These are phyloP conservation scores for Troides oblongomaculatus DNA, from an alignment of 2,888 invertebrate genomes.

Conservation along the genomic window DNA sequence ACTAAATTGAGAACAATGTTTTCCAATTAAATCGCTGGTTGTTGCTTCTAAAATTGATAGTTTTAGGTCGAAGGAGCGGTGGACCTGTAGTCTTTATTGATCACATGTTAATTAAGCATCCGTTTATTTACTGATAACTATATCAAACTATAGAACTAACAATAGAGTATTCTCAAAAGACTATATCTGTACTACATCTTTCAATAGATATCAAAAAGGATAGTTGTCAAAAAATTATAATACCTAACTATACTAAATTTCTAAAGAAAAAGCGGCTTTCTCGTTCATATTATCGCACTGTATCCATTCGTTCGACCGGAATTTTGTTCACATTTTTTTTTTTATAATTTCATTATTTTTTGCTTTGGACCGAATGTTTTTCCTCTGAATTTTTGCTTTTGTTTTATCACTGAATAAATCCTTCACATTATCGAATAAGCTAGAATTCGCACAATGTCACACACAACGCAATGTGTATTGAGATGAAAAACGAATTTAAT, in stretches of 20 bases:
- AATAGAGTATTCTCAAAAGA: not conserved
- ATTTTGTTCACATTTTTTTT: not conserved
- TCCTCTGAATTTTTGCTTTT: not conserved
- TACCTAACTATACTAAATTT: not conserved
- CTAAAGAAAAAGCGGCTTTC: not conserved
- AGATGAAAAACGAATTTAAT: too few relatives aligned
- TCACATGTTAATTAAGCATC: not conserved
- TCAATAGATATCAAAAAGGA: not conserved
- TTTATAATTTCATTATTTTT: not conserved
- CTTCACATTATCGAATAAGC: too few relatives aligned
- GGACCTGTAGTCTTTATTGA: not conserved
- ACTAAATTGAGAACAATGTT: conserved; percentile 8
- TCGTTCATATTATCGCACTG: too few relatives aligned
- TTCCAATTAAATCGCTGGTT: conserved; percentile 16
- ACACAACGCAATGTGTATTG: too few relatives aligned
- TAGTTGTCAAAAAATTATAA: too few relatives aligned
- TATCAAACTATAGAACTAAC: too few relatives aligned
- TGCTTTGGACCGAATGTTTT: not conserved
- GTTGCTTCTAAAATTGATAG: conserved; percentile 31
- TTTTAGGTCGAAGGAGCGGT: conserved; percentile 27
- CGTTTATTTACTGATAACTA: not conserved
- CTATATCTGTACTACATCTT: not conserved
- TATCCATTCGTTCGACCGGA: not conserved
- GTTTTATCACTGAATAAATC: too few relatives aligned
- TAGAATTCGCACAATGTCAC: too few relatives aligned